phyloP scores from a whole-genome alignment of 2,797 vertebrate genomes.

The Acipenser transmontanus region DNA sequence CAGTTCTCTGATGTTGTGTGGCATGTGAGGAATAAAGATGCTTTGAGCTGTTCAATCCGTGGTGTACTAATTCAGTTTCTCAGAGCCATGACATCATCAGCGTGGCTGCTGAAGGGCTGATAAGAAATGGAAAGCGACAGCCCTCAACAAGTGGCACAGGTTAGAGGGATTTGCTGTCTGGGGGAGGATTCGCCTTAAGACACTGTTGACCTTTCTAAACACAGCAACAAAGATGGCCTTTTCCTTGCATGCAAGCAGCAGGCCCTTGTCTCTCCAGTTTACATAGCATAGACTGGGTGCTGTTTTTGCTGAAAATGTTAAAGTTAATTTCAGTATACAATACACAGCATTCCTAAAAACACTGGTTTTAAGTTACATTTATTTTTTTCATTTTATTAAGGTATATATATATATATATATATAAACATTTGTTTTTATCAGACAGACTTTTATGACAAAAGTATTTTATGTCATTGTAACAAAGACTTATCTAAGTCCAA shows the following conservation, averaged over 20 bases:
- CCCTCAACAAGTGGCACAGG: conserved; percentile 33
- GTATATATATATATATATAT: background rate
- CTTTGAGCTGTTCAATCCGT: conserved; percentile 1
- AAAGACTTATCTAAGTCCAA: too few species aligned
- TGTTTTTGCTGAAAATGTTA: background rate
- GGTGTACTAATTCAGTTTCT: background rate
- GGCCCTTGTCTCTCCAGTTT: background rate
- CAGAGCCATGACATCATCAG: background rate
- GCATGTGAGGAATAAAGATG: background rate
- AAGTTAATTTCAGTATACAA: too few species aligned
- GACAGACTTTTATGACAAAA: too few species aligned
- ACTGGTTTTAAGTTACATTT: background rate
- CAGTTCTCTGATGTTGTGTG: background rate
- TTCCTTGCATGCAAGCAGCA: background rate
- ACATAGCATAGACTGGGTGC: background rate
- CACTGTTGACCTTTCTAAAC: conserved; percentile 56
- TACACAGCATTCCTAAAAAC: background rate
- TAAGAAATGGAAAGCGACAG: conserved; percentile 50
- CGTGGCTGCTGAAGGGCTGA: conserved; percentile 21
- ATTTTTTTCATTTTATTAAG: background rate
- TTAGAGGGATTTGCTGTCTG: conserved; percentile 50
- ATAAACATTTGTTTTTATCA: too few species aligned
- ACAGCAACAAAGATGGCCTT: conserved; percentile 16
- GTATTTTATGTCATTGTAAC: too few species aligned
- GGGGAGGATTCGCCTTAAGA: conserved; percentile 54